A percentile compares a stretch with the other conserved stretches of the same genome.
Evolutionary conservation across 2,888 invertebrate genomes (phyloP).

Genomic region (Norana najaformis): DNA sequence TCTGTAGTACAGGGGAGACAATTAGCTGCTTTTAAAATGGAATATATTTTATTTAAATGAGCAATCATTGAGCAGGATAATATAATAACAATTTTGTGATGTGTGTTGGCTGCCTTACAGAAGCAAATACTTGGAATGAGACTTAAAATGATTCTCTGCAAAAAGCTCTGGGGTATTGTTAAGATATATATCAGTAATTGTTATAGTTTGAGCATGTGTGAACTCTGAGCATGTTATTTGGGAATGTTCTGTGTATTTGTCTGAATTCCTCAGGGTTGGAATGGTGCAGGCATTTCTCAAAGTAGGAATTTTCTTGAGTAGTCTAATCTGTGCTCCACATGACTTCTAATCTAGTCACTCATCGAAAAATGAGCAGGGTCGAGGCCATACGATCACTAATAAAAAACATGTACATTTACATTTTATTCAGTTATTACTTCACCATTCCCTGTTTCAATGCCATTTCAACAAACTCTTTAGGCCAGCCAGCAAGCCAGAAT

Average conservation of each 20-base stretch:
- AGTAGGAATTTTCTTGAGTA: background rate
- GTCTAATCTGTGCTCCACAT: background rate
- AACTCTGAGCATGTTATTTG: background rate
- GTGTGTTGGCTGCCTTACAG: background rate
- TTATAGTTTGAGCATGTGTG: background rate
- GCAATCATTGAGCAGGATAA: background rate
- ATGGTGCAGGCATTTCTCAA: background rate
- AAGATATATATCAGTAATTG: background rate
- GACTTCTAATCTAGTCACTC: background rate
- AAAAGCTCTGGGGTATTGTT: background rate
- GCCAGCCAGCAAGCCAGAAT: background rate
- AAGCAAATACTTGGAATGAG: background rate
- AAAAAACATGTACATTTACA: no score
- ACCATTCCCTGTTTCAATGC: background rate
- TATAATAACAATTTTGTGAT: background rate
- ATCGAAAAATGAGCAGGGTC: no score
- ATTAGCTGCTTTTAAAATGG: background rate
- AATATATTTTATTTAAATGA: background rate
- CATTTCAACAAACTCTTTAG: background rate
- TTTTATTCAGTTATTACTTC: background rate
- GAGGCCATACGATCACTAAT: no score
- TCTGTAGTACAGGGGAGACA: background rate
- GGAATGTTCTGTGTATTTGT: background rate
- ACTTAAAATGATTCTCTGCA: background rate
- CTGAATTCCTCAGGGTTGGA: background rate